Evolutionary conservation across 1,140 invertebrate genomes (phyloP), one percentile per base, ranked within the genome.

Genomic region (Macrobrachium nipponense): DNA sequence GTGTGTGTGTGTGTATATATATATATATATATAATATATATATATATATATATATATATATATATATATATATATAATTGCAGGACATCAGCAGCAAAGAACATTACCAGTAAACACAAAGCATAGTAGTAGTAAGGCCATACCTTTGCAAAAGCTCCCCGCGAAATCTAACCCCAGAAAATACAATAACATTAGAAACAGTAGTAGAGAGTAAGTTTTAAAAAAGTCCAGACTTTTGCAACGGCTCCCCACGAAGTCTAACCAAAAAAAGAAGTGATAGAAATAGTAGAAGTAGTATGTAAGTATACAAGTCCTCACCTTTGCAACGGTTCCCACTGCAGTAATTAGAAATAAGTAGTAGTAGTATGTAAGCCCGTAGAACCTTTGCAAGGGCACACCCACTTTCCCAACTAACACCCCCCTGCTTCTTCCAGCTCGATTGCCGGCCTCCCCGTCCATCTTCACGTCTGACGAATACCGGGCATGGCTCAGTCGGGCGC

Each of bases 391-490:
- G 5, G 14, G 44, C 8, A 6, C 73, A n/a, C 27, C 27, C 27
- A 15, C 12, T n/a, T n/a, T n/a, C n/a, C n/a, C n/a, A n/a, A 59
- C 15, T 76, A 59, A 51, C 43, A 43, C 80, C 23, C 75, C n/a
- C 36, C 87, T n/a, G 76, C 27, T 84, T 18, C 14, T 78, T 44
- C 51, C 82, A 82, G 70, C 89, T 59, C 86, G 93, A 85, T 92
- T 94, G 90, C 93, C 93, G 60, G 94, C 93, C 88, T 94, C 94
- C 89, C 93, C 94, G 60, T 94, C 94, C 92, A 95, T 97, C 90
- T 97, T 97, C 92, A 96, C 96, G 88, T 95, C 96, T 89, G 96
- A 97, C 91, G 97, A 98, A 90, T 98, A 97, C 90, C 94, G 96
- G 82, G 95, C 96, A 70, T 98, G 96, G 96, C 90, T 98, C 89